Evolutionary conservation across 2,888 invertebrate genomes (phyloP).

Genomic region (Creontiades dilutus): DNA sequence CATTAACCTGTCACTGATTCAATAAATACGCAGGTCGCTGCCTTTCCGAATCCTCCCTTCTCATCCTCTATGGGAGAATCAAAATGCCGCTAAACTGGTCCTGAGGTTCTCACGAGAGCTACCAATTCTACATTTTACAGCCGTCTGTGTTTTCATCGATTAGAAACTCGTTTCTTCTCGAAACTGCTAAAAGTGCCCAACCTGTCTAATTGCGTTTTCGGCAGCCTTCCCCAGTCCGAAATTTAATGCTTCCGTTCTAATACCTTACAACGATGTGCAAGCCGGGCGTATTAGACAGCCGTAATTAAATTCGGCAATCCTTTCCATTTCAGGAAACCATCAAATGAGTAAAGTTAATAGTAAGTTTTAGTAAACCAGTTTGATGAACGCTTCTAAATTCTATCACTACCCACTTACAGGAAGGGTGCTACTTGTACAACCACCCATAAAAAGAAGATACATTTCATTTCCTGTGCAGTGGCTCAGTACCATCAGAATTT

Average conservation of each 20-base stretch:
- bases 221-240: neutral
- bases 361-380: too few relatives aligned
- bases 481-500: too few relatives aligned
- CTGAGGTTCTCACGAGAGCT: neutral
- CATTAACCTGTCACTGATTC: neutral
- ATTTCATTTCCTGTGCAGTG: too few relatives aligned
- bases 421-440: too few relatives aligned
- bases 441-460: too few relatives aligned
- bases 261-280: too few relatives aligned
- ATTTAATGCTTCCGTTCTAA: conserved; percentile 20
- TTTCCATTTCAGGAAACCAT: too few relatives aligned
- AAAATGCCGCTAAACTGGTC: neutral
- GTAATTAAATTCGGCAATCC: too few relatives aligned
- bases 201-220: neutral
- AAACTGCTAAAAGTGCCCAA: neutral
- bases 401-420: too few relatives aligned
- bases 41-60: neutral
- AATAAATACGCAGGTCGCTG: neutral
- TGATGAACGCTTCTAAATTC: too few relatives aligned
- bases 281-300: too few relatives aligned
- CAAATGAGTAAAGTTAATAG: too few relatives aligned
- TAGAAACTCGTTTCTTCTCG: neutral
- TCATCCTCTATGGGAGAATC: neutral
- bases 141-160: neutral
- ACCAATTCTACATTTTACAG: neutral